Evolutionary conservation across 1,140 invertebrate genomes (phyloP), one percentile per base, ranked within the genome.

Genomic region (Caenorhabditis tropicalis): DNA sequence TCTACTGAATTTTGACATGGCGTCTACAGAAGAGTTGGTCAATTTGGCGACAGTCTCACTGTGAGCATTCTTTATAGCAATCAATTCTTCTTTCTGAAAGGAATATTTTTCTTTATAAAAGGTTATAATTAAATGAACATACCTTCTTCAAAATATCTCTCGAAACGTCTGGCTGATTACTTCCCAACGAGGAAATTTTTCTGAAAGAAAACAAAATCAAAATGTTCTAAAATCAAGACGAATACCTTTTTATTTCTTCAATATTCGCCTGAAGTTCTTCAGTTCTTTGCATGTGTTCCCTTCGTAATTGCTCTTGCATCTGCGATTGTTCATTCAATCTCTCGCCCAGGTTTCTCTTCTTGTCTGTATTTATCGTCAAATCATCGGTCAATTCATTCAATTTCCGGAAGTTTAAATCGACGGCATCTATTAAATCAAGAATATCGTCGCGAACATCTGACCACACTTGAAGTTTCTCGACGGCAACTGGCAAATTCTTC

Each of bases 241-340:
- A 58, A 58, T 5, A 27, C 48, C 53, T 58, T 15, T n/a, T 46
- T 15, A 74, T 74, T n/a, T 74, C 65, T 1, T 74, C 65, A n/a
- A 74, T 74, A 33, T 46, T 74, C 1, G 16, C 15, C 29, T 43
- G 10, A 15, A 31, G 10, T n/a, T 74, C 36, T 10, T 74, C 36
- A 43, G 29, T 74, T 27, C 36, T 15, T n/a, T 74, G 33, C 21
- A 43, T 1, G 24, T 74, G 65, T 9, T 74, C 36, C 43, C 2
- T 74, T 10, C 65, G n/a, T n/a, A 74, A 24, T 21, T 74, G 65
- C n/a, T 74, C 65, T 24, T 74, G 65, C 33, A 43, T 39, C 21
- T 74, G 29, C 1, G 65, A 7, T 24, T 74, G 65, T n/a, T 74
- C 65, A 1, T 43, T 12, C 21, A 74, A 21, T 24, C 36, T 33